Evolutionary conservation across 2,113 vertebrate genomes (phyloP).

Genomic region (Oreocharis arfaki): DNA sequence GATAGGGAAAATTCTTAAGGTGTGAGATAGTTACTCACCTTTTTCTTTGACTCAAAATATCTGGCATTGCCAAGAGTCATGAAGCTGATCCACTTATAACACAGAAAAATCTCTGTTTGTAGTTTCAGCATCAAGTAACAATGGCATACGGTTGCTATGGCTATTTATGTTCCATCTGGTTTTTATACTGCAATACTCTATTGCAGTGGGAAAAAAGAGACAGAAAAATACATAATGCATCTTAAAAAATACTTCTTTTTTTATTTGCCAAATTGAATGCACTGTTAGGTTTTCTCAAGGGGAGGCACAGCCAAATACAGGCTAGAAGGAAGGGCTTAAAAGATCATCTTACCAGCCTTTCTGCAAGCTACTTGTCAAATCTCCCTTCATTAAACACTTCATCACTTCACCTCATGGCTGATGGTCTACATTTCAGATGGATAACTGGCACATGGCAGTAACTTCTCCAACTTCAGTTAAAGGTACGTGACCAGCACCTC

Average conservation of each 20-base stretch:
- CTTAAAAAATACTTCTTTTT: neutral
- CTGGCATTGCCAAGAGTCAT: neutral
- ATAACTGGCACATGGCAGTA: neutral
- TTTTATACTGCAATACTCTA: neutral
- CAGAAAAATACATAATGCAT: neutral
- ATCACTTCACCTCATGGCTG: neutral
- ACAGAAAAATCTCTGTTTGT: neutral
- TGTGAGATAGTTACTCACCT: neutral
- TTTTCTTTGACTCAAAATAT: neutral
- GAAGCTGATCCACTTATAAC: neutral
- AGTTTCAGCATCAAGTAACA: neutral
- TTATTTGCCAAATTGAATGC: neutral
- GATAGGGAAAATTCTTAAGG: neutral
- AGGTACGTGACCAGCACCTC: neutral
- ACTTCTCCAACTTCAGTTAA: neutral
- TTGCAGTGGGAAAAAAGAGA: neutral
- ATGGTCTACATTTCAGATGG: neutral
- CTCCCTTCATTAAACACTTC: neutral
- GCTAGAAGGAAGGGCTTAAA: neutral
- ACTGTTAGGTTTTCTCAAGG: neutral
- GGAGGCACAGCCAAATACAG: neutral
- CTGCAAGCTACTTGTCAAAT: neutral
- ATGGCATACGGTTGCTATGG: neutral
- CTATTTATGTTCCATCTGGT: neutral
- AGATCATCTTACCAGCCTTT: neutral